Conservation (phyloP, 2,113 vertebrate genomes). For the Panthera tigris region DNA sequence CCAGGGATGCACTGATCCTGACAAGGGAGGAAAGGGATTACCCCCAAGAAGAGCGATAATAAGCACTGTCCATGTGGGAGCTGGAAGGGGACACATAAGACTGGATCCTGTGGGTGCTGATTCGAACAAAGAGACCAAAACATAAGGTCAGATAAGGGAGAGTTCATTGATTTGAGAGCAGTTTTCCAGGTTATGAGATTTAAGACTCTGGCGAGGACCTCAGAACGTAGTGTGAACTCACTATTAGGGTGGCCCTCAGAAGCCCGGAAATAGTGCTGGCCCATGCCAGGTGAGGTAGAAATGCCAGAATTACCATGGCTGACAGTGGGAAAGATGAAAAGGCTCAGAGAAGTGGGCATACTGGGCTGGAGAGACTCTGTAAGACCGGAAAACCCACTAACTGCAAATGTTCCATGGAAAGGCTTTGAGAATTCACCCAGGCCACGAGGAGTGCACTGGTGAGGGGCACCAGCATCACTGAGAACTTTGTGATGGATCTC, state of each 20-base stretch:
- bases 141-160: not conserved
- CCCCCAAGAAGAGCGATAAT: not conserved
- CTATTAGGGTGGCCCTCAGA: not conserved
- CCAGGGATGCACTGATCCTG: not conserved
- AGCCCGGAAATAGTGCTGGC: not conserved
- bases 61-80: not conserved
- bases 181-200: not conserved
- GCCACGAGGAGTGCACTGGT: not conserved
- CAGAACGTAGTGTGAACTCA: not conserved
- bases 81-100: not conserved
- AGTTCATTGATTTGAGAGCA: not conserved
- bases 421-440: too few species aligned
- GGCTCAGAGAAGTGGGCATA: not conserved
- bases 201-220: not conserved
- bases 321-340: not conserved
- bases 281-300: not conserved
- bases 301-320: not conserved
- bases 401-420: not conserved
- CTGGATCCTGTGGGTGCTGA: not conserved
- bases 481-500: not conserved
- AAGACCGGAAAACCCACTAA: not conserved
- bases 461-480: not conserved
- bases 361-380: not conserved
- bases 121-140: not conserved
- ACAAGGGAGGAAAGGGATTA: not conserved